phyloP scores from a whole-genome alignment of 2,888 invertebrate genomes.

The Notodonta dromedarius region DNA sequence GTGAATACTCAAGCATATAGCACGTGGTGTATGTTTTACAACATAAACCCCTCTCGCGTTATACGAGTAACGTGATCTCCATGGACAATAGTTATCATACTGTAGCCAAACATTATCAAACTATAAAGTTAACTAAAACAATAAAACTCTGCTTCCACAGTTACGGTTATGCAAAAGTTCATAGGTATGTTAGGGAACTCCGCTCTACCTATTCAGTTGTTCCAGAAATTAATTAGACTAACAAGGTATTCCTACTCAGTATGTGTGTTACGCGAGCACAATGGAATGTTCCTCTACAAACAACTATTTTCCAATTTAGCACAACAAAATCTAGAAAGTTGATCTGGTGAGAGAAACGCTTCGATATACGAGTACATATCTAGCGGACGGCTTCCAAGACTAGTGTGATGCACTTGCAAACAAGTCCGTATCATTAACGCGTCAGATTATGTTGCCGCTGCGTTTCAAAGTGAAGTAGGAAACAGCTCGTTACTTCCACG shows the following conservation, averaged over 20 bases:
- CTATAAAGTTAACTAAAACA: not conserved
- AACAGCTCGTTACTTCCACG: conserved; percentile 52
- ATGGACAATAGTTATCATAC: no score
- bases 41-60: no score
- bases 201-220: not conserved
- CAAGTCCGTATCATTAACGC: conserved; percentile 15
- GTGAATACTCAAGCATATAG: no score
- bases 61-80: no score
- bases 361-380: conserved; percentile 2
- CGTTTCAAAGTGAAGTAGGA: conserved; percentile 60
- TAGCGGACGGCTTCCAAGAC: conserved; percentile 9
- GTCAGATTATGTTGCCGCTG: conserved; percentile 18
- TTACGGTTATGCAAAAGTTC: not conserved
- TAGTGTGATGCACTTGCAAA: conserved; percentile 18
- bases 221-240: not conserved
- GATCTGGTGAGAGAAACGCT: conserved; percentile 26
- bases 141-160: not conserved
- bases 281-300: not conserved
- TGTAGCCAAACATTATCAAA: no score
- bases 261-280: not conserved
- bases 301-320: not conserved
- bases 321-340: conserved; percentile 30
- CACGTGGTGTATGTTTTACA: no score
- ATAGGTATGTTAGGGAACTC: not conserved
- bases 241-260: not conserved